These are phyloP conservation scores for Platichthys stellatus DNA, from an alignment of 2,113 vertebrate genomes.

Conservation along the genomic window DNA sequence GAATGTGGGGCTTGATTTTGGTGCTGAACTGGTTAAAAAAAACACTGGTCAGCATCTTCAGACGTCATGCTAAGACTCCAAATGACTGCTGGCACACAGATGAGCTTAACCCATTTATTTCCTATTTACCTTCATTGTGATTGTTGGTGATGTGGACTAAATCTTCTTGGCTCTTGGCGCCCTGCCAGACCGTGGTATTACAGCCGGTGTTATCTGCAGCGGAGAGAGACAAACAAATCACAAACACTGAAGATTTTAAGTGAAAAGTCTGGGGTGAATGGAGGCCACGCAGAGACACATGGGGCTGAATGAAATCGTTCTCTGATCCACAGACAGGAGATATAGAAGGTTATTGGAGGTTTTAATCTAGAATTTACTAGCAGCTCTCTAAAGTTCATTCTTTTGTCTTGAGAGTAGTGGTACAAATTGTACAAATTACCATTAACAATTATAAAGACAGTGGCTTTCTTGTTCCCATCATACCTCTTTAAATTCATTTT, in stretches of 20 bases:
- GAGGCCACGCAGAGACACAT: conserved; percentile 15
- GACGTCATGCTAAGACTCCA: neutral
- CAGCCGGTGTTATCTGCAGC: conserved; percentile 64
- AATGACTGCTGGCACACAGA: conserved; percentile 34
- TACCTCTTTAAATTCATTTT: neutral
- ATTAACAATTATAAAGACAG: neutral
- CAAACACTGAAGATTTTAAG: conserved; percentile 46
- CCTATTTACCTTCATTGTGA: conserved; percentile 87
- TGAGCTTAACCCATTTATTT: conserved; percentile 62
- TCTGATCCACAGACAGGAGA: neutral
- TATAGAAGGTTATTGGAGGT: neutral
- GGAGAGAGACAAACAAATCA: conserved; percentile 34
- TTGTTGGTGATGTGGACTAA: conserved; percentile 82
- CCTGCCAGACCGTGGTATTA: conserved; percentile 81
- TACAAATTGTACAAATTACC: no score
- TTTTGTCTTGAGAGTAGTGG: neutral
- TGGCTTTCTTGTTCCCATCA: neutral
- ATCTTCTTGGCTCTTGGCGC: conserved; percentile 82
- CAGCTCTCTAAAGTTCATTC: neutral
- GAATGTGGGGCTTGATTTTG: neutral
- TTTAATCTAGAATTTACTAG: conserved; percentile 6
- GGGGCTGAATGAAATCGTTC: conserved; percentile 17
- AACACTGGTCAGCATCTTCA: neutral
- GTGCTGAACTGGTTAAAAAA: neutral
- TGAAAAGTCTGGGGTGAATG: conserved; percentile 21